Evolutionary conservation across 2,797 vertebrate species (phyloP).

Genomic region (Columba guinea): DNA sequence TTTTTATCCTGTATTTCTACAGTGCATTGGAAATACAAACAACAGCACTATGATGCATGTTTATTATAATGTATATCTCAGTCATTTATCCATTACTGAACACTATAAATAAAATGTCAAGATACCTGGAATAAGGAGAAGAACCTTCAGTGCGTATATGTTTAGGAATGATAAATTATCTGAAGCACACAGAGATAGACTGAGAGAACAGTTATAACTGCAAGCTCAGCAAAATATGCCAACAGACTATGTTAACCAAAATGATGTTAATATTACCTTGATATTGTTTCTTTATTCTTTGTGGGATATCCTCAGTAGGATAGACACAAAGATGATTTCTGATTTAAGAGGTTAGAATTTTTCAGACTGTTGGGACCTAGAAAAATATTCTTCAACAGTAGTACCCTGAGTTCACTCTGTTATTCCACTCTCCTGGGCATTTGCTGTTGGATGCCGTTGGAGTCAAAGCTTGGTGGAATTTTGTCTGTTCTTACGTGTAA

Average conservation of each 20-base stretch:
- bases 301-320: neutral
- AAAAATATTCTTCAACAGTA: neutral
- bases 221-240: neutral
- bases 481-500: neutral
- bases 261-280: neutral
- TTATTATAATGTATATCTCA: neutral
- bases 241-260: neutral
- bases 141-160: neutral
- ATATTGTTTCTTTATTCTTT: neutral
- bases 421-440: neutral
- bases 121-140: neutral
- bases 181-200: neutral
- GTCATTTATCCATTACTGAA: neutral
- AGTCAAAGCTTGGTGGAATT: neutral
- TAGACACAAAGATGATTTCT: neutral
- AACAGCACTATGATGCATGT: neutral
- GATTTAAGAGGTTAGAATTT: neutral
- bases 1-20: neutral
- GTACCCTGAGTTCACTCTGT: neutral
- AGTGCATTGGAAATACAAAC: neutral
- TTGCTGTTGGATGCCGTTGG: neutral
- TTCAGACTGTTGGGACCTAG: neutral
- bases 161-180: neutral
- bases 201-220: neutral
- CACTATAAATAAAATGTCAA: neutral